phyloP scores from a whole-genome alignment of 2,113 vertebrate species.

The Mormoops blainvillei region DNA sequence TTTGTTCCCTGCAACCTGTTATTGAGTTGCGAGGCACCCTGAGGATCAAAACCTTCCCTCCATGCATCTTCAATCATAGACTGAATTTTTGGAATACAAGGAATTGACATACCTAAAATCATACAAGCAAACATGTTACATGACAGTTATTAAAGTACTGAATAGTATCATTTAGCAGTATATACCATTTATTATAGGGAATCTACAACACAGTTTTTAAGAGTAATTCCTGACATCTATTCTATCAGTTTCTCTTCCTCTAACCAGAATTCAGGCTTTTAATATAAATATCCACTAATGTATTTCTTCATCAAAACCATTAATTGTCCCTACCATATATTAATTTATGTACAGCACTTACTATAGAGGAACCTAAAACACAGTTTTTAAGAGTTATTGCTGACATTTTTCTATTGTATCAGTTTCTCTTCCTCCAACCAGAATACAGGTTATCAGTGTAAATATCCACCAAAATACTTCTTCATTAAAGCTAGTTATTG shows the following conservation, averaged over 20 bases:
- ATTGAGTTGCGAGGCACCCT: conserved; percentile 92
- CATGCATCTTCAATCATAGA: conserved; percentile 92
- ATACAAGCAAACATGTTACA: conserved; percentile 32
- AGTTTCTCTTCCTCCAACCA: neutral
- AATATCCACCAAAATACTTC: neutral
- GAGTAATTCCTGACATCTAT: neutral
- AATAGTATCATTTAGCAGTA: neutral
- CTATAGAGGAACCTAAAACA: too few relatives aligned
- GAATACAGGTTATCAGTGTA: conserved; percentile 8
- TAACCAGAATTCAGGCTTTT: neutral
- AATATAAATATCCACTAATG: neutral
- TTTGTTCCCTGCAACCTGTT: conserved; percentile 86
- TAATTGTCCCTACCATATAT: neutral
- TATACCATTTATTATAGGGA: neutral
- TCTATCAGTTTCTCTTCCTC: neutral
- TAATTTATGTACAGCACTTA: too few relatives aligned
- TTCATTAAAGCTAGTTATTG: neutral
- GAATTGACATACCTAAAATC: conserved; percentile 82
- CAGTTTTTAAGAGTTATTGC: too few relatives aligned
- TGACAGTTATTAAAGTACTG: neutral
- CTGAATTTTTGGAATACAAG: conserved; percentile 92
- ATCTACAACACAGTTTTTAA: neutral
- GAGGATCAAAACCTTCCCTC: conserved; percentile 92
- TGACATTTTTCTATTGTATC: too few relatives aligned
- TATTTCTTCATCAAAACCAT: neutral